Conservation (phyloP, 2,888 invertebrate genomes). For the Melitaea athalia region DNA sequence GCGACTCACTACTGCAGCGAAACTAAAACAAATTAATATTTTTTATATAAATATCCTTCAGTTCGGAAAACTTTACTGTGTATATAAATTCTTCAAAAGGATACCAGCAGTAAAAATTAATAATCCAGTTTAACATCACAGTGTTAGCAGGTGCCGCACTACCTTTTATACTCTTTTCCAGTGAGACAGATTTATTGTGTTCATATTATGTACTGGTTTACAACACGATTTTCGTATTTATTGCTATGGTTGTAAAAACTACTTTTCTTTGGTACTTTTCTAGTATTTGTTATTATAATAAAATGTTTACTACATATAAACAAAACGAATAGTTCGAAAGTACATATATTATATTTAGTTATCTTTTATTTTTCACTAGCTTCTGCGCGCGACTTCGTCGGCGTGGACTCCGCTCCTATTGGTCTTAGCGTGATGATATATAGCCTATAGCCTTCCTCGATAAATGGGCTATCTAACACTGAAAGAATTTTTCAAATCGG, state of each 20-base stretch:
- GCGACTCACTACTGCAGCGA: too few species aligned
- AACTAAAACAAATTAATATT: too few species aligned
- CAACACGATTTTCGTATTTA: neutral
- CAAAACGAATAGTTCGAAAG: neutral
- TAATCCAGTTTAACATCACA: neutral
- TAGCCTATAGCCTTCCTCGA: too few species aligned
- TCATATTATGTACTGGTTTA: neutral
- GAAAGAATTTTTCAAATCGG: too few species aligned
- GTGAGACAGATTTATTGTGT: neutral
- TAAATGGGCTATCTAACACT: too few species aligned
- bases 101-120: slow-evolving; percentile 1
- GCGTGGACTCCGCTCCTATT: too few species aligned
- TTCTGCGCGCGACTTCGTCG: too few species aligned
- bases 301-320: neutral
- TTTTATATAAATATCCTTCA: too few species aligned
- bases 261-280: neutral
- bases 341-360: too few species aligned
- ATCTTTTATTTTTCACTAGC: too few species aligned
- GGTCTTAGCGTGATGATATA: too few species aligned
- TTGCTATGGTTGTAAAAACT: neutral
- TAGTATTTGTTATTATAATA: neutral
- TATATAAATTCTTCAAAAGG: neutral
- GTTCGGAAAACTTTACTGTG: neutral
- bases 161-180: slow-evolving; percentile 2
- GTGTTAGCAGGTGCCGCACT: slow-evolving; percentile 2